Conservation (phyloP, 2,797 vertebrate genomes). For the Lophius americanus region DNA sequence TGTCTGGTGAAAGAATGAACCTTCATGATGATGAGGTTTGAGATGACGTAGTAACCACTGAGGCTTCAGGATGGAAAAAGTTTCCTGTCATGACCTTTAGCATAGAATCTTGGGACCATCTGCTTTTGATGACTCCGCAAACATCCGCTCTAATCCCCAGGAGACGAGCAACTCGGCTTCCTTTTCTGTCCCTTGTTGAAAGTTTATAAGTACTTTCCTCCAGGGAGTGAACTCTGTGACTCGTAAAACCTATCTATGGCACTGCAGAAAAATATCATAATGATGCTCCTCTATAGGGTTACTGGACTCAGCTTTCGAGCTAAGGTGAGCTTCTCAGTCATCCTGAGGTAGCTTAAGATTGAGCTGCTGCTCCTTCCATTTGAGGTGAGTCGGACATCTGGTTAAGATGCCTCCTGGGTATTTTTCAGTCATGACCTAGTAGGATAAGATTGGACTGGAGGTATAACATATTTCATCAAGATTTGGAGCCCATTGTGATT, state of each 20-base stretch:
- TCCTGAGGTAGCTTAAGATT: too few species aligned
- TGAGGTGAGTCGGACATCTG: too few species aligned
- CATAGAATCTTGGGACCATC: conserved; percentile 42
- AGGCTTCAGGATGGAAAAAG: background rate
- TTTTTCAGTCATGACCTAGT: too few species aligned
- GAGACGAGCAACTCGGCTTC: background rate
- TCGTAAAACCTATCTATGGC: background rate
- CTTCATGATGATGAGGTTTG: background rate
- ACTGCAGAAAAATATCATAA: conserved; percentile 1
- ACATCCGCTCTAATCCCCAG: conserved; percentile 30
- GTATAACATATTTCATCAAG: too few species aligned
- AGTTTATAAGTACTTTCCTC: background rate
- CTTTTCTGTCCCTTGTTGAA: background rate
- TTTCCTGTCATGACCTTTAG: conserved; percentile 13
- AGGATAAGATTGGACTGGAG: too few species aligned
- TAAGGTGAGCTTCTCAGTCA: too few species aligned
- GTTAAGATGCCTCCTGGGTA: too few species aligned
- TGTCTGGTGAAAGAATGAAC: background rate
- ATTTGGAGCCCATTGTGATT: too few species aligned
- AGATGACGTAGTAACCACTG: background rate
- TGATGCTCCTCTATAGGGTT: too few species aligned
- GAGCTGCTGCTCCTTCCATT: too few species aligned
- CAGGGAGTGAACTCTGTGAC: background rate
- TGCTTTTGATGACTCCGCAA: conserved; percentile 40
- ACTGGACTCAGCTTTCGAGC: too few species aligned